Percentiles rank a stretch among this genome's conserved stretches.
phyloP scores from a whole-genome alignment of 2,888 invertebrate genomes.

The Leptinotarsa rubiginosa region DNA sequence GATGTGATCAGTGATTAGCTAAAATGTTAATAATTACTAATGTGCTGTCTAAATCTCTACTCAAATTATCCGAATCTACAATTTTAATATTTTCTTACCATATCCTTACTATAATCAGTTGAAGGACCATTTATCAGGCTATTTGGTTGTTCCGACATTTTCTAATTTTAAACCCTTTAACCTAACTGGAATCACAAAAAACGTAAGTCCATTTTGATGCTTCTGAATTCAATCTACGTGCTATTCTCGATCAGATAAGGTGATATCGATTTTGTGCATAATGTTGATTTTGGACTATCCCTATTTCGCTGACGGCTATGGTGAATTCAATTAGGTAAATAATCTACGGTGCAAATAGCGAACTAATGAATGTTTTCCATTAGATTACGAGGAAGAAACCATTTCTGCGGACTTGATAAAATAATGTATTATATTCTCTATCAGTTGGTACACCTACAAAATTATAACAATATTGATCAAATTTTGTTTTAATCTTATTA shows the following conservation, averaged over 20 bases:
- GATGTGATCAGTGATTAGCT: too few species aligned
- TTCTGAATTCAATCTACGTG: slow-evolving; percentile 22
- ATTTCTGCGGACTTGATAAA: neutral
- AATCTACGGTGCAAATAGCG: slow-evolving; percentile 19
- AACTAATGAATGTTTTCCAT: slow-evolving; percentile 12
- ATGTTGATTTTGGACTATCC: slow-evolving; percentile 8
- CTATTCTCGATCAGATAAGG: slow-evolving; percentile 28
- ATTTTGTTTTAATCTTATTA: too few species aligned
- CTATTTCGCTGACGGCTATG: neutral
- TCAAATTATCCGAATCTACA: neutral
- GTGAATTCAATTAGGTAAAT: slow-evolving; percentile 14
- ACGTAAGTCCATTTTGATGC: slow-evolving; percentile 16
- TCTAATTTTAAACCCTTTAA: slow-evolving; percentile 31
- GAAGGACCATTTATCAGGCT: slow-evolving; percentile 58
- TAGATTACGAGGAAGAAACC: neutral
- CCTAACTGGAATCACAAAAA: slow-evolving; percentile 22
- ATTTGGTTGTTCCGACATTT: slow-evolving; percentile 55
- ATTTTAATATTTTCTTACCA: slow-evolving; percentile 48
- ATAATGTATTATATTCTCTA: too few species aligned
- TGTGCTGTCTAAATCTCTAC: neutral
- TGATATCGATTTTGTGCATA: slow-evolving; percentile 30
- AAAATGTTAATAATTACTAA: neutral
- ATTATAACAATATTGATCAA: too few species aligned
- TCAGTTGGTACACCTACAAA: too few species aligned
- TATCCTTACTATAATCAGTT: slow-evolving; percentile 52